phyloP scores from a whole-genome alignment of 1,140 invertebrate species.

The Drosophila bifasciata region DNA sequence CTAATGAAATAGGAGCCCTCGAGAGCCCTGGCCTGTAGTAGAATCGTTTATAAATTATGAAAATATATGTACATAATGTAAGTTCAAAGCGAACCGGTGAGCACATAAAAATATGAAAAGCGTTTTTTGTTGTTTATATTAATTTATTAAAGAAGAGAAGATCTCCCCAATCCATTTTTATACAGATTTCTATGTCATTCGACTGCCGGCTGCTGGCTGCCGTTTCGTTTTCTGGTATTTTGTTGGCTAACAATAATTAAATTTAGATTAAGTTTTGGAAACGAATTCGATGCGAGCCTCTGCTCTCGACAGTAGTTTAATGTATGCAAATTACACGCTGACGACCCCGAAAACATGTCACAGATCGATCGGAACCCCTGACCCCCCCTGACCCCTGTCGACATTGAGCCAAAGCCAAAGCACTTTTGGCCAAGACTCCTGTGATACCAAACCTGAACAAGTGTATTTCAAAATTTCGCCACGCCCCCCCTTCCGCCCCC shows the following conservation, averaged over 20 bases:
- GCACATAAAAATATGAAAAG: conserved; percentile 72
- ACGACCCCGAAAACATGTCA: conserved; percentile 33
- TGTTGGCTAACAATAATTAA: conserved; percentile 77
- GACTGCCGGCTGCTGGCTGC: conserved; percentile 26
- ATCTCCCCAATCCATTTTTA: conserved; percentile 27
- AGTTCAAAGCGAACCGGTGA: conserved; percentile 71
- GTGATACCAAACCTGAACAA: no score
- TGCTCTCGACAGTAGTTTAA: conserved; percentile 71
- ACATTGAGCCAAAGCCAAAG: conserved; percentile 66
- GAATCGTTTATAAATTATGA: conserved; percentile 80
- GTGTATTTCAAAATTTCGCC: no score
- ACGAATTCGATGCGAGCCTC: conserved; percentile 39
- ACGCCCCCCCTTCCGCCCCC: no score
- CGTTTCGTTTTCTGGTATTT: conserved; percentile 49
- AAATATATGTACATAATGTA: conserved; percentile 80
- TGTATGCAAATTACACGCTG: conserved; percentile 77
- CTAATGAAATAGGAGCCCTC: conserved; percentile 42
- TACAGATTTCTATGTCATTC: conserved; percentile 56
- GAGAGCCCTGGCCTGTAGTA: conserved; percentile 49
- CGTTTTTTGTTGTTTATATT: conserved; percentile 78
- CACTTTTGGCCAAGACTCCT: no score
- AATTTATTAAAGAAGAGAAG: conserved; percentile 67
- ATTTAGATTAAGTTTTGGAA: conserved; percentile 75
- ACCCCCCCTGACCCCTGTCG: conserved; percentile 59
- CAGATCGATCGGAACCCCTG: conserved; percentile 22